Evolutionary conservation across 2,113 vertebrate species (phyloP).

Genomic region (Microcebus murinus): DNA sequence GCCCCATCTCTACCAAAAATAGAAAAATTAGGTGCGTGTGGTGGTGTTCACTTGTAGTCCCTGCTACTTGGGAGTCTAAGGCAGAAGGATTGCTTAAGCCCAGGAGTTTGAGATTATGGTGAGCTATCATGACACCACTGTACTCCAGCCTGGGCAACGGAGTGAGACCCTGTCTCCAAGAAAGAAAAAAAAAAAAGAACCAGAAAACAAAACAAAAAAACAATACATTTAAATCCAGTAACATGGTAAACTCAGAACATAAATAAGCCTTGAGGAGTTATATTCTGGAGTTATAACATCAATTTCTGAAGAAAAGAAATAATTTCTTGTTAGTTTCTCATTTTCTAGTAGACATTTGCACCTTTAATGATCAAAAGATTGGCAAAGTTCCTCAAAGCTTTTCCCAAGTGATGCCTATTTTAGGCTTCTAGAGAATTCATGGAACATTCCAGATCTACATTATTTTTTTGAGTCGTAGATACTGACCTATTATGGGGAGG

Average conservation of each 20-base stretch:
- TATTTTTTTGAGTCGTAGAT: background rate
- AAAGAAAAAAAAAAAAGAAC: no score
- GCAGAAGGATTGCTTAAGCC: no score
- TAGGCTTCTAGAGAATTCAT: background rate
- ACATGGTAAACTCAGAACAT: background rate
- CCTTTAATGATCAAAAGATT: background rate
- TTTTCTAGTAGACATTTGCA: conserved; percentile 24
- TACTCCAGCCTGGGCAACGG: no score
- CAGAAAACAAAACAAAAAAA: no score
- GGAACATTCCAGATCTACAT: background rate
- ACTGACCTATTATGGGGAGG: background rate
- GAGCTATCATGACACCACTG: no score
- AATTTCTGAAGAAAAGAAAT: conserved; percentile 36
- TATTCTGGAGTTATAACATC: background rate
- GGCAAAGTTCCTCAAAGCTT: background rate
- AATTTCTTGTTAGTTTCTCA: background rate
- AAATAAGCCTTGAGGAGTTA: background rate
- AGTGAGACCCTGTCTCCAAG: no score
- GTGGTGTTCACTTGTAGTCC: no score
- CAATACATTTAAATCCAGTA: background rate
- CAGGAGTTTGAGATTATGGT: no score
- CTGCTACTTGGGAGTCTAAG: no score
- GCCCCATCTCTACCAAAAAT: no score
- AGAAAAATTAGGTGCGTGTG: no score
- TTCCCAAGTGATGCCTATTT: background rate